A percentile compares a stretch with the other conserved stretches of the same genome.
phyloP scores from a whole-genome alignment of 1,140 invertebrate species.

The Periplaneta americana region DNA sequence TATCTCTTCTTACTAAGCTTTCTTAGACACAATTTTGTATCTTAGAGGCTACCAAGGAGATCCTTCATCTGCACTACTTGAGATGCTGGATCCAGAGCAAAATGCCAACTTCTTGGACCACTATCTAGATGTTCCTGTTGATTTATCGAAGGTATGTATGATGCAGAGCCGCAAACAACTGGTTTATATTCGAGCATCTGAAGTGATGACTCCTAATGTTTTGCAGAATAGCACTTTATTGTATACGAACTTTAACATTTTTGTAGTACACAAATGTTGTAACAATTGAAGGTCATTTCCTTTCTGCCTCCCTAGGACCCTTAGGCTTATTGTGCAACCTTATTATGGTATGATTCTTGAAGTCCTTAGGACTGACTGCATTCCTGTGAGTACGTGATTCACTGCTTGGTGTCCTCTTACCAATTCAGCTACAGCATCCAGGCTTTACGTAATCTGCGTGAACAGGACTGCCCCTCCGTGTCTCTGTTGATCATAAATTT shows the following conservation, averaged over 20 bases:
- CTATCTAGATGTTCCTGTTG: slow-evolving; percentile 95
- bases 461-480: too few species aligned
- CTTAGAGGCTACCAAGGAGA: slow-evolving; percentile 89
- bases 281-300: too few species aligned
- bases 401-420: too few species aligned
- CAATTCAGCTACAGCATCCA: too few species aligned
- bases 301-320: too few species aligned
- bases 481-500: too few species aligned
- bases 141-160: slow-evolving; percentile 80
- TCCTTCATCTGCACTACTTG: slow-evolving; percentile 92
- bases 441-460: too few species aligned
- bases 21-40: slow-evolving; percentile 22
- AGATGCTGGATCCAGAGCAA: slow-evolving; percentile 97
- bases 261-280: too few species aligned
- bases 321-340: too few species aligned
- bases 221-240: not conserved
- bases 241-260: not conserved
- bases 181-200: not conserved
- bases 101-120: slow-evolving; percentile 98
- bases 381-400: too few species aligned
- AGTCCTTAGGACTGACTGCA: too few species aligned
- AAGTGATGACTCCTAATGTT: not conserved
- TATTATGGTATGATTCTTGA: too few species aligned
- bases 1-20: not conserved
- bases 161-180: not conserved